Evolutionary conservation across 1,140 invertebrate genomes (phyloP).

Genomic region (Mercenaria mercenaria): DNA sequence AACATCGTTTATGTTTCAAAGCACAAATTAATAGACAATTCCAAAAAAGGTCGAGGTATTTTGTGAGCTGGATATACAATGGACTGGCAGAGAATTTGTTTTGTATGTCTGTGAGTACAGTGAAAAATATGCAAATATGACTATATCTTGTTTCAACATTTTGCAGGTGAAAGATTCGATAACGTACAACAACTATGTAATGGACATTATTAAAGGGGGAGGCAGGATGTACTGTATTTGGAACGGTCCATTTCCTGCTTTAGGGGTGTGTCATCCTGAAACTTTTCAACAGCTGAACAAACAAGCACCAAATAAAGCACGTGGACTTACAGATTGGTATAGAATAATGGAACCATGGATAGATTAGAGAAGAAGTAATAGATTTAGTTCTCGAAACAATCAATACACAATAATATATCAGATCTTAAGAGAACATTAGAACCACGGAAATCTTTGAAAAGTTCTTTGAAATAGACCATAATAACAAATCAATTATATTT

Average conservation of each 20-base stretch:
- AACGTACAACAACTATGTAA: background rate
- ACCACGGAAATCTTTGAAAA: background rate
- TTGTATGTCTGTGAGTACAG: too few species aligned
- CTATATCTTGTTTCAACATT: too few species aligned
- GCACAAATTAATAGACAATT: too few species aligned
- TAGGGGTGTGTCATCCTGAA: conserved; percentile 12
- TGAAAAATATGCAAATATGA: too few species aligned
- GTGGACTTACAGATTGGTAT: conserved; percentile 8
- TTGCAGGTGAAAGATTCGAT: background rate
- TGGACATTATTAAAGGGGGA: background rate
- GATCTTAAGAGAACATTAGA: background rate
- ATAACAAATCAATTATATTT: too few species aligned
- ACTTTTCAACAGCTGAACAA: background rate
- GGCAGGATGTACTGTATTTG: conserved; percentile 12
- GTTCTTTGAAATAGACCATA: background rate
- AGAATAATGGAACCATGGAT: conserved; percentile 15
- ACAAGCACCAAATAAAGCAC: background rate
- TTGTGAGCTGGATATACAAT: too few species aligned
- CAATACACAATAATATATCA: background rate
- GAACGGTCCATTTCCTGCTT: background rate
- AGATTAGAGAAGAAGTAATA: background rate
- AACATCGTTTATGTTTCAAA: too few species aligned
- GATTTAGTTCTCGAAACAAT: background rate
- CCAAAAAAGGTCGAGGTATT: too few species aligned
- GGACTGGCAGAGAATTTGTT: too few species aligned